These are phyloP conservation scores for Tetragonula carbonaria DNA, from an alignment of 2,888 invertebrate species.

Conservation along the genomic window DNA sequence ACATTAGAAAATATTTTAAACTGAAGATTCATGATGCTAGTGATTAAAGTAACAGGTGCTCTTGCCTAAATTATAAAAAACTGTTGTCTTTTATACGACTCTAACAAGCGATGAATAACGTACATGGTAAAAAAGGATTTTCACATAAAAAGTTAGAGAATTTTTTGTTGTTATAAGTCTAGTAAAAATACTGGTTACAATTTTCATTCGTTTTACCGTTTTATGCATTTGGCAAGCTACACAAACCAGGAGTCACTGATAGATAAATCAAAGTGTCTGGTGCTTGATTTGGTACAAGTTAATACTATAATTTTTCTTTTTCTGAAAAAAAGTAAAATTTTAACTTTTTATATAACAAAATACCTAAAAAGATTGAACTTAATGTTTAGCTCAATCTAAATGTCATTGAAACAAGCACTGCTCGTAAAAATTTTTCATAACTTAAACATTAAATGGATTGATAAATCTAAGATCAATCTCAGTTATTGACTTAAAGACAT, in stretches of 20 bases:
- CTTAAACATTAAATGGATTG: conserved; percentile 69
- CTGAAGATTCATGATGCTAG: conserved; percentile 28
- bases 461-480: conserved; percentile 68
- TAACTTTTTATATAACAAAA: conserved; percentile 54
- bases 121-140: conserved; percentile 40
- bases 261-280: conserved; percentile 46
- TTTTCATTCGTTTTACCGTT: conserved; percentile 63
- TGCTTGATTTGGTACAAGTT: conserved; percentile 49
- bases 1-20: conserved; percentile 27
- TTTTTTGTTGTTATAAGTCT: conserved; percentile 52
- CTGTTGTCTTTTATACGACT: not conserved
- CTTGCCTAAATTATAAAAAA: not conserved
- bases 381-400: conserved; percentile 56
- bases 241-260: conserved; percentile 63
- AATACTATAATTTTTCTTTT: conserved; percentile 39
- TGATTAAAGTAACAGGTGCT: conserved; percentile 58
- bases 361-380: conserved; percentile 49
- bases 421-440: conserved; percentile 69
- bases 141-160: conserved; percentile 49
- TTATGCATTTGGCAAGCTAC: conserved; percentile 66
- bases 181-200: conserved; percentile 72
- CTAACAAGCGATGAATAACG: conserved; percentile 31
- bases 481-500: conserved; percentile 70
- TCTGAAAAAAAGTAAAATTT: conserved; percentile 38
- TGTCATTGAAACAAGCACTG: conserved; percentile 64